A percentile compares a stretch with the other conserved stretches of the same genome.
phyloP scores from a whole-genome alignment of 2,113 vertebrate genomes.

The Hymenochirus boettgeri region DNA sequence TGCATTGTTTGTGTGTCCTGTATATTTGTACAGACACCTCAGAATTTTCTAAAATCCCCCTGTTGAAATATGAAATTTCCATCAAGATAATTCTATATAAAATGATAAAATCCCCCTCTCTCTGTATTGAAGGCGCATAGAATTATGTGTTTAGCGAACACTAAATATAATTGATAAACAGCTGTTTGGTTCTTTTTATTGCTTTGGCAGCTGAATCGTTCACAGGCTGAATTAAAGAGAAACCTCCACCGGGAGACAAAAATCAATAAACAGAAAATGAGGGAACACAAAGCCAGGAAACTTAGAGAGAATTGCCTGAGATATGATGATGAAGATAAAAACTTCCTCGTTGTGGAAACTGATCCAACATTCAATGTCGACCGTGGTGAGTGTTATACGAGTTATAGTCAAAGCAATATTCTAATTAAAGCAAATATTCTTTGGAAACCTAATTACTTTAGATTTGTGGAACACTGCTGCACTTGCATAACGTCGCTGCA shows the following conservation, averaged over 20 bases:
- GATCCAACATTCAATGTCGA: slow-evolving; percentile 41
- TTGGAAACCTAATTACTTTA: too few relatives aligned
- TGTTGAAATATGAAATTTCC: too few relatives aligned
- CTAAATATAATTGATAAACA: accelerated
- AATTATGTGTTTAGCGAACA: neutral
- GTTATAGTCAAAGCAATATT: too few relatives aligned
- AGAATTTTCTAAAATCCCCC: too few relatives aligned
- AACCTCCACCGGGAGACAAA: slow-evolving; percentile 54
- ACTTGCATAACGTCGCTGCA: too few relatives aligned
- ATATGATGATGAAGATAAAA: slow-evolving; percentile 20
- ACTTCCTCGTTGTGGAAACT: slow-evolving; percentile 37
- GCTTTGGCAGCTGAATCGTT: neutral
- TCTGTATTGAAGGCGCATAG: too few relatives aligned
- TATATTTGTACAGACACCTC: too few relatives aligned
- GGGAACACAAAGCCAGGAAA: slow-evolving; percentile 46
- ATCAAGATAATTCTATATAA: too few relatives aligned
- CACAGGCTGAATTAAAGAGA: slow-evolving; percentile 38
- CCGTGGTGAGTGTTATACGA: slow-evolving; percentile 48
- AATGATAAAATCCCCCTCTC: too few relatives aligned
- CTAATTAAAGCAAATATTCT: too few relatives aligned
- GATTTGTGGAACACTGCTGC: too few relatives aligned
- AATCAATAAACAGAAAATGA: slow-evolving; percentile 49
- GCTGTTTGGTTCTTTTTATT: neutral
- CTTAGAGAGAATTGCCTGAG: slow-evolving; percentile 32
- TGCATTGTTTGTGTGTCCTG: too few relatives aligned